Base-by-base conservation (phyloP, 2,797 vertebrate species). In the Menidia menidia region DNA sequence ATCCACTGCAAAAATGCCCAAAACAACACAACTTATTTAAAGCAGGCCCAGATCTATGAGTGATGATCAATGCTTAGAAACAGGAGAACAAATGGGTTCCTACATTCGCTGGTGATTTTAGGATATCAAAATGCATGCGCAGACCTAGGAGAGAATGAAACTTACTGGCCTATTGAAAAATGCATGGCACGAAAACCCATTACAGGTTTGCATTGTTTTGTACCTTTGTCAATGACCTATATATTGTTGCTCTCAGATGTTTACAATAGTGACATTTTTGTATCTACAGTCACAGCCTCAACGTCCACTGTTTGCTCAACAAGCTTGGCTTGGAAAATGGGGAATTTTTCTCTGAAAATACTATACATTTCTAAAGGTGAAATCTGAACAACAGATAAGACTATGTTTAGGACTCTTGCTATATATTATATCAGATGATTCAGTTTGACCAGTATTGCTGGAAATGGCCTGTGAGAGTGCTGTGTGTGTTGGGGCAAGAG, bases 231-330 rank as follows among this genome's bases (percentile, higher is more conserved):
- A 33, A 5, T 44, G 41, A 54, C 15, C 15, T 64, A 14, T 12
- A 14, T 31, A 7, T 12, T 43, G 6, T 16, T 33, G 30, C 35
- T 30, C 4, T 64, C 18, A 58, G 14, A 11, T 68, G 56, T 12
- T 68, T 53, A 56, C 14, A 39, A 2, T 10, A 12, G 18, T 25
- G 53, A 39, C 13, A 48, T 53, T 25, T 56, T 65, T 45, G 31
- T 25, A 13, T 47, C 5, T 5, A 35, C 15, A 53, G 31, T 19
- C 35, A 25, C 35, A 52, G 25, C 48, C 35, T 30, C 32, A 25
- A 64, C 30, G 7, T 53, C 15, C 15, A 44, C 62, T 44, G 15
- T 32, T 54, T 64, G 32, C 51, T 53, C n/a, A n/a, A 33, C 14
- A 51, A 30, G 19, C 2, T 51, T 42, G 30, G 39, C 18, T 14